A percentile compares a stretch with the other conserved stretches of the same genome.
Evolutionary conservation across 92 coral and sea anemone species (phyloP).

Genomic region (Muricea muricata): DNA sequence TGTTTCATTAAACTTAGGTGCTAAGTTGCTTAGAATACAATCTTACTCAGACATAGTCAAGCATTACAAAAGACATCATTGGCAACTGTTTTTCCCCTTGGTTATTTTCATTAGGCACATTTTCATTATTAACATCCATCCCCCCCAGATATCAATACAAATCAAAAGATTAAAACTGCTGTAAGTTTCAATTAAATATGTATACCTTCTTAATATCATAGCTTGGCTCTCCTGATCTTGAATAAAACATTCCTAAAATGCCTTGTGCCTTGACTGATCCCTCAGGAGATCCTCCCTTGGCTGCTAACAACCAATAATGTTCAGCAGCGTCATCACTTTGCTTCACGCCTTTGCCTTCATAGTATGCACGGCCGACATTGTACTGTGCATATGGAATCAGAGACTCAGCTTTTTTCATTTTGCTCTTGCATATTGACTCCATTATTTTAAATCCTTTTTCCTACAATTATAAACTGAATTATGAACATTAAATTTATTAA

Average conservation of each 20-base stretch:
- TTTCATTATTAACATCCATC: too few relatives aligned
- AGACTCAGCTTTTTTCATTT: constrained; percentile 73
- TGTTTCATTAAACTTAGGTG: too few relatives aligned
- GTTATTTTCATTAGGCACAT: too few relatives aligned
- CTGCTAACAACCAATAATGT: constrained; percentile 82
- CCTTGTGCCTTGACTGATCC: constrained; percentile 93
- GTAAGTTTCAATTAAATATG: too few relatives aligned
- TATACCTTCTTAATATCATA: constrained; percentile 91
- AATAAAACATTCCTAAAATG: constrained; percentile 91
- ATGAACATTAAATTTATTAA: too few relatives aligned
- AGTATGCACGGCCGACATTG: constrained; percentile 92
- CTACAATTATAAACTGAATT: constrained; percentile 35
- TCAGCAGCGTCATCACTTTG: constrained; percentile 91
- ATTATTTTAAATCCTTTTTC: constrained; percentile 76
- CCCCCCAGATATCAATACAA: too few relatives aligned
- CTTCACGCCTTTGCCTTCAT: constrained; percentile 92
- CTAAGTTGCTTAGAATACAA: too few relatives aligned
- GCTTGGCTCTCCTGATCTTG: constrained; percentile 78
- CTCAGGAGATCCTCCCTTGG: constrained; percentile 81
- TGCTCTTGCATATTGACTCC: constrained; percentile 75
- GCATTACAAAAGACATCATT: too few relatives aligned
- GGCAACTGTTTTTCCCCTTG: too few relatives aligned
- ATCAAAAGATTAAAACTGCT: too few relatives aligned
- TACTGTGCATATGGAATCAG: constrained; percentile 86
- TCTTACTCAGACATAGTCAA: too few relatives aligned